A percentile compares a stretch with the other conserved stretches of the same genome.
Conservation (phyloP, 2,113 vertebrate genomes). For the Salminus brasiliensis region DNA sequence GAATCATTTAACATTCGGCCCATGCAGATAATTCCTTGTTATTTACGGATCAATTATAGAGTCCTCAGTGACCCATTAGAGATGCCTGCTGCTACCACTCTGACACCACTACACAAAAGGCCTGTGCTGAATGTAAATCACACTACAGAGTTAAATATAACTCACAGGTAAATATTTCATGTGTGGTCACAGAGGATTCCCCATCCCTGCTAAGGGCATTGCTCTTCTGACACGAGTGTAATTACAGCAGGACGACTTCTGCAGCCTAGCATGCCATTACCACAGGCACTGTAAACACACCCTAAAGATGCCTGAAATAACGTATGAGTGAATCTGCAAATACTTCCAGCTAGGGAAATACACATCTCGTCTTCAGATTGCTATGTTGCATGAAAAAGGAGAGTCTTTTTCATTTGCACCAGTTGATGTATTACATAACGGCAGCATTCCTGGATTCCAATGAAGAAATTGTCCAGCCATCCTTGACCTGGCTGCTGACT, state of each 20-base stretch:
- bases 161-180: conserved; percentile 69
- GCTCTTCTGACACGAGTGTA: conserved; percentile 26
- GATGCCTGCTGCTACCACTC: not conserved
- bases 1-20: not conserved
- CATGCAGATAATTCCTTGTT: not conserved
- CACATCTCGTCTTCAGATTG: not conserved
- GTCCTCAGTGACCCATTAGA: conserved; percentile 8
- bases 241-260: conserved; percentile 23
- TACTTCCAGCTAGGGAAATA: not conserved
- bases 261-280: not conserved
- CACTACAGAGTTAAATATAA: conserved; percentile 7
- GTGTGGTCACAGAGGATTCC: conserved; percentile 41
- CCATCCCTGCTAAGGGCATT: conserved; percentile 55
- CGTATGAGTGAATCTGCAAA: not conserved
- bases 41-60: conserved; percentile 13
- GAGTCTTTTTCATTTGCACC: not conserved
- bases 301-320: not conserved
- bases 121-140: conserved; percentile 60
- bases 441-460: not conserved
- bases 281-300: not conserved
- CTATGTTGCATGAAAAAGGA: not conserved
- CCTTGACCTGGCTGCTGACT: not conserved
- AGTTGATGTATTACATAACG: not conserved
- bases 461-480: not conserved
- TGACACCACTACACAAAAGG: conserved; percentile 20